Conservation (phyloP, 2,113 vertebrate genomes). For the Ciconia maguari region DNA sequence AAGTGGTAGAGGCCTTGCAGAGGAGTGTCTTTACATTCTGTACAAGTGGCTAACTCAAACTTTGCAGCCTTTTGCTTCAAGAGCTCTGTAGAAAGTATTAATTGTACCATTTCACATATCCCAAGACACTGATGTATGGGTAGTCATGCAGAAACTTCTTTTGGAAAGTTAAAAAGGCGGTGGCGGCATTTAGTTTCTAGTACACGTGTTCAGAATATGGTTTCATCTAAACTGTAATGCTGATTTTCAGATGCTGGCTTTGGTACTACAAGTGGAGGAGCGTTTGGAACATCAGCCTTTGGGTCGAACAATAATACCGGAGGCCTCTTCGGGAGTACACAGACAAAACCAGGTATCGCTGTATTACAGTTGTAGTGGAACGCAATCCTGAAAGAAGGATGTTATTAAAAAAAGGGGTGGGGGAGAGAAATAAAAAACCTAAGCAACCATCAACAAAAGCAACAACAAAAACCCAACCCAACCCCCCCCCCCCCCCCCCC, state of each 20-base stretch:
- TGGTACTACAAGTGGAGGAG: conserved; percentile 80
- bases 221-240: background rate
- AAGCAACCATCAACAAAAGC: rapidly evolving
- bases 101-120: rapidly evolving
- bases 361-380: rapidly evolving
- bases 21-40: rapidly evolving
- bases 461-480: background rate
- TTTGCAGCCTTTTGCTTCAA: background rate
- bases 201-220: rapidly evolving
- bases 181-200: rapidly evolving
- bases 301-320: conserved; percentile 85
- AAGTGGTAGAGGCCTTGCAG: background rate
- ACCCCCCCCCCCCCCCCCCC: too few species aligned
- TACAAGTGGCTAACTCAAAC: background rate
- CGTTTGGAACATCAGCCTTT: conserved; percentile 91
- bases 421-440: too few species aligned
- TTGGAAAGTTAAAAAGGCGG: background rate
- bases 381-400: rapidly evolving
- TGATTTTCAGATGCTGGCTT: conserved; percentile 84
- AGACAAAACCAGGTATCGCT: conserved; percentile 88
- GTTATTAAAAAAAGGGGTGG: rapidly evolving
- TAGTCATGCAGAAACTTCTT: rapidly evolving
- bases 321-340: conserved; percentile 87
- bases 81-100: background rate
- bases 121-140: rapidly evolving